phyloP scores from a whole-genome alignment of 2,113 vertebrate species.

The Vombatus ursinus region DNA sequence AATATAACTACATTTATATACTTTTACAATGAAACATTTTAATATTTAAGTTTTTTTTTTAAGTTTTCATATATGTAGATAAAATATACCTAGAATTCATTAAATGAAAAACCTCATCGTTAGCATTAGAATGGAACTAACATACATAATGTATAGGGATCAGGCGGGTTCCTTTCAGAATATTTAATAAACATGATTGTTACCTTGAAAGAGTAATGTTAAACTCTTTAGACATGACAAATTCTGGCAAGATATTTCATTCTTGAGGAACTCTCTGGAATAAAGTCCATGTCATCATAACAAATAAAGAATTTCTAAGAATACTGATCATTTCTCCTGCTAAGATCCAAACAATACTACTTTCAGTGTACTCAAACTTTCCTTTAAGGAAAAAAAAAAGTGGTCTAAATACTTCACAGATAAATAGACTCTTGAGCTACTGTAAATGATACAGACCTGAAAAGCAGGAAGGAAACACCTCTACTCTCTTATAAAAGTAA shows the following conservation, averaged over 20 bases:
- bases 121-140: not conserved
- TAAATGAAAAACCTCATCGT: not conserved
- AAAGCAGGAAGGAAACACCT: not conserved
- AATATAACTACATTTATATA: not conserved
- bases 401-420: not conserved
- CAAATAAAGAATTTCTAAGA: not conserved
- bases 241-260: not conserved
- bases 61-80: not conserved
- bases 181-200: not conserved
- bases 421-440: constrained; percentile 10
- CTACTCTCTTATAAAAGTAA: not conserved
- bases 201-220: not conserved
- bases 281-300: not conserved
- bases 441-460: constrained; percentile 24
- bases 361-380: constrained; percentile 22
- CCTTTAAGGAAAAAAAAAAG: not conserved
- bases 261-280: not conserved
- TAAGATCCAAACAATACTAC: constrained; percentile 20
- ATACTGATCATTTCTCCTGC: constrained; percentile 9
- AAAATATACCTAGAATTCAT: not conserved
- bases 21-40: not conserved
- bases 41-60: not conserved
- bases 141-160: not conserved
- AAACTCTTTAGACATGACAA: not conserved
- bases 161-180: not conserved